Conservation (phyloP, 2,888 invertebrate species). For the Macaria liturata region DNA sequence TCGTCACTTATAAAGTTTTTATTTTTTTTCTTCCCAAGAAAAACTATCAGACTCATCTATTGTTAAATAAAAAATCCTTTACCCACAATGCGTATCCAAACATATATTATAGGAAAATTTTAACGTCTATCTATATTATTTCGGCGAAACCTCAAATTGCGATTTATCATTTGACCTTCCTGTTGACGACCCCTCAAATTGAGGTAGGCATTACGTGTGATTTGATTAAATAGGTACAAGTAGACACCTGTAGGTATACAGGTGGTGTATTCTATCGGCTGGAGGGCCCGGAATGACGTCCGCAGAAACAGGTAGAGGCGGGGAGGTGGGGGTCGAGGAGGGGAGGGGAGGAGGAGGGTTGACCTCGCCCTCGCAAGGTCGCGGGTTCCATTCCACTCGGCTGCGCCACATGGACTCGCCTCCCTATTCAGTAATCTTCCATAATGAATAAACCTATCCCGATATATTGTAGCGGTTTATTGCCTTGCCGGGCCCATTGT, state of each 20-base stretch:
- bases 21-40: too few species aligned
- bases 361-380: slow-evolving; percentile 79
- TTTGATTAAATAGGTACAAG: slow-evolving; percentile 32
- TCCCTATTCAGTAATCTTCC: slow-evolving; percentile 60
- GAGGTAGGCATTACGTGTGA: slow-evolving; percentile 34
- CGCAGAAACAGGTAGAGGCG: slow-evolving; percentile 62
- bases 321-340: slow-evolving; percentile 41
- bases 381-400: slow-evolving; percentile 68
- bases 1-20: too few species aligned
- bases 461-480: slow-evolving; percentile 30
- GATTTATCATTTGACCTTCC: slow-evolving; percentile 24
- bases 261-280: slow-evolving; percentile 25
- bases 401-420: slow-evolving; percentile 59
- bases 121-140: too few species aligned
- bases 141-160: slow-evolving; percentile 8
- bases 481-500: slow-evolving; percentile 4
- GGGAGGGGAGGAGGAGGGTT: slow-evolving; percentile 43
- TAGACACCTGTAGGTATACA: slow-evolving; percentile 34
- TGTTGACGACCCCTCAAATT: slow-evolving; percentile 29
- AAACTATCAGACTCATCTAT: too few species aligned
- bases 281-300: slow-evolving; percentile 60
- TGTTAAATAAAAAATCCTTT: too few species aligned
- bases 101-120: too few species aligned
- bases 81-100: too few species aligned
- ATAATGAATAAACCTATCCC: slow-evolving; percentile 50